phyloP scores from a whole-genome alignment of 2,888 invertebrate genomes.

The Scrobipalpa costella region DNA sequence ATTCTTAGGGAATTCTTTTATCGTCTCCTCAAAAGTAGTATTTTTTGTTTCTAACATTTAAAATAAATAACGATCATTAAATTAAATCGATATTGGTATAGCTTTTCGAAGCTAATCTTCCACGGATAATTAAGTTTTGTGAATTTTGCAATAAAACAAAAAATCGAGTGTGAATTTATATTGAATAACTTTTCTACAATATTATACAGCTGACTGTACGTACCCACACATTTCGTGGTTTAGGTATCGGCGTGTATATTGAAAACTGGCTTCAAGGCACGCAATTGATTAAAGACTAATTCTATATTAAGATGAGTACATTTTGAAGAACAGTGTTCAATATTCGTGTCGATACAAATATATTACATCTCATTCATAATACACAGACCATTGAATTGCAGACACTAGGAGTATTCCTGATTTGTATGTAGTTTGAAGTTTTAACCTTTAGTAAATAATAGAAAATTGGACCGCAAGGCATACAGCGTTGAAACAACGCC shows the following conservation, averaged over 20 bases:
- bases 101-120: too few relatives aligned
- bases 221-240: conserved; percentile 38
- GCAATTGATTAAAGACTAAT: neutral
- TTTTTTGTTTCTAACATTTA: too few relatives aligned
- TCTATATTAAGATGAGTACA: neutral
- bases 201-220: conserved; percentile 72
- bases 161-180: conserved; percentile 74
- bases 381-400: conserved; percentile 32
- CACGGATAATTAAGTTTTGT: neutral
- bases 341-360: neutral
- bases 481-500: too few relatives aligned
- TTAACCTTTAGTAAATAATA: too few relatives aligned
- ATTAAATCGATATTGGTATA: too few relatives aligned
- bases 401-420: conserved; percentile 1
- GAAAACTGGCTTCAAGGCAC: neutral
- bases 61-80: too few relatives aligned
- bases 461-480: too few relatives aligned
- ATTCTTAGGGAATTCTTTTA: too few relatives aligned
- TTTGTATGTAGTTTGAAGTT: too few relatives aligned
- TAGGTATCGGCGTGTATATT: conserved; percentile 27
- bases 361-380: conserved; percentile 18
- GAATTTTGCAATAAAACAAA: conserved; percentile 45
- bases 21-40: too few relatives aligned
- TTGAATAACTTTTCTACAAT: conserved; percentile 78
- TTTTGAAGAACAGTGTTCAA: neutral